Conservation (phyloP, 2,113 vertebrate species). For the Pomatostomus ruficeps region DNA sequence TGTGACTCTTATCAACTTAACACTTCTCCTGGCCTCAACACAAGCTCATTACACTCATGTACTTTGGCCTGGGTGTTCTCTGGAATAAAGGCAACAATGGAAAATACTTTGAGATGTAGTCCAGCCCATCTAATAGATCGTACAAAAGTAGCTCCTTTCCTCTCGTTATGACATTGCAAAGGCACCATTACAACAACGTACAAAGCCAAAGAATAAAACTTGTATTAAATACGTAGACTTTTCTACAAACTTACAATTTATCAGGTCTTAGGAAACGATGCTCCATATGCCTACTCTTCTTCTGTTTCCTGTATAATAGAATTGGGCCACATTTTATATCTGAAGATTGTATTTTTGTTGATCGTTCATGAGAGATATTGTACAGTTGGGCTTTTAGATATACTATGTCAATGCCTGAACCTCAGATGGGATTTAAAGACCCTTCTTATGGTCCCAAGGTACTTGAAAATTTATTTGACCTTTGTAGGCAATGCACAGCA, state of each 20-base stretch:
- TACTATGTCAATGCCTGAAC: background rate
- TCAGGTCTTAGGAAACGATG: background rate
- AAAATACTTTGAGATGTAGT: background rate
- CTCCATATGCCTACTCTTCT: background rate
- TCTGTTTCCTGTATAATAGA: background rate
- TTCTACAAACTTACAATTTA: background rate
- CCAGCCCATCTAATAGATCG: fast-evolving
- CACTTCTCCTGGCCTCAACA: background rate
- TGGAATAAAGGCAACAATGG: background rate
- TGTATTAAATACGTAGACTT: background rate
- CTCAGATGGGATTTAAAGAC: background rate
- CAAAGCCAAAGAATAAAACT: background rate
- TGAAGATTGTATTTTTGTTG: background rate
- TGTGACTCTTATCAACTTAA: background rate
- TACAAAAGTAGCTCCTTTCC: background rate
- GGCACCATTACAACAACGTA: background rate
- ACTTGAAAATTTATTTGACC: background rate
- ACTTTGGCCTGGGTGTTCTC: background rate
- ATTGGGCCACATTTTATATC: background rate
- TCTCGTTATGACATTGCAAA: background rate
- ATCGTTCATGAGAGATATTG: background rate
- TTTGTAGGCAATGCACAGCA: background rate
- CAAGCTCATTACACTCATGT: background rate
- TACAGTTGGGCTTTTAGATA: background rate
- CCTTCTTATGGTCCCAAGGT: background rate